Evolutionary conservation across 2,888 invertebrate genomes (phyloP).

Genomic region (Eupithecia inturbata): DNA sequence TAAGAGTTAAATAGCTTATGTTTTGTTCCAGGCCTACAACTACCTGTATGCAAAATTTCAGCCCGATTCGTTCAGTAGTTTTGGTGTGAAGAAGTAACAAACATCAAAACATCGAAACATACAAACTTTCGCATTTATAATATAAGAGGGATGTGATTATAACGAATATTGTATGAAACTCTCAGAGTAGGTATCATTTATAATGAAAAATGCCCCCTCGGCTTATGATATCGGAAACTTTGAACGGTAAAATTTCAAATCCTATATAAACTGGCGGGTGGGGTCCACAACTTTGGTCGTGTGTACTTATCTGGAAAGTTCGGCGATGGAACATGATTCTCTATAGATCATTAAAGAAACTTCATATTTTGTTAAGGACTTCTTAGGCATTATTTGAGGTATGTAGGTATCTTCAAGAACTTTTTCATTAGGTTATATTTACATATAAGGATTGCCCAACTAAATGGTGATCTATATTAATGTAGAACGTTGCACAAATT

Average conservation of each 20-base stretch:
- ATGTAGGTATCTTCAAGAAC: neutral
- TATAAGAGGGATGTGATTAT: too few species aligned
- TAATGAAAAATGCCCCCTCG: slow-evolving; percentile 33
- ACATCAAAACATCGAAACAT: too few species aligned
- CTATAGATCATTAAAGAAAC: slow-evolving; percentile 53
- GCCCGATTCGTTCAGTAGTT: too few species aligned
- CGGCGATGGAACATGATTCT: slow-evolving; percentile 55
- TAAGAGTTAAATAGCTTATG: too few species aligned
- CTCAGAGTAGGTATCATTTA: neutral
- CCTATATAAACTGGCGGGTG: slow-evolving; percentile 63
- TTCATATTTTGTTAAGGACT: neutral
- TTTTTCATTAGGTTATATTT: neutral
- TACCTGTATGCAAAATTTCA: too few species aligned
- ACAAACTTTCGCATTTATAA: too few species aligned
- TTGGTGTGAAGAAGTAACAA: too few species aligned
- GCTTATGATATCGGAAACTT: slow-evolving; percentile 62
- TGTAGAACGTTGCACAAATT: too few species aligned
- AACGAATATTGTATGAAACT: neutral
- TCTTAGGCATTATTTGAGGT: neutral
- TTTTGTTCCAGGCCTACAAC: too few species aligned
- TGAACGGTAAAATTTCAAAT: slow-evolving; percentile 64
- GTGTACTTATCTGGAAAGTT: slow-evolving; percentile 59
- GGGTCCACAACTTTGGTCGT: slow-evolving; percentile 51
- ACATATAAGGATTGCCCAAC: too few species aligned
- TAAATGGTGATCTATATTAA: neutral